Evolutionary conservation across 2,113 vertebrate genomes (phyloP).

Genomic region (Oxygymnocypris stewartii): DNA sequence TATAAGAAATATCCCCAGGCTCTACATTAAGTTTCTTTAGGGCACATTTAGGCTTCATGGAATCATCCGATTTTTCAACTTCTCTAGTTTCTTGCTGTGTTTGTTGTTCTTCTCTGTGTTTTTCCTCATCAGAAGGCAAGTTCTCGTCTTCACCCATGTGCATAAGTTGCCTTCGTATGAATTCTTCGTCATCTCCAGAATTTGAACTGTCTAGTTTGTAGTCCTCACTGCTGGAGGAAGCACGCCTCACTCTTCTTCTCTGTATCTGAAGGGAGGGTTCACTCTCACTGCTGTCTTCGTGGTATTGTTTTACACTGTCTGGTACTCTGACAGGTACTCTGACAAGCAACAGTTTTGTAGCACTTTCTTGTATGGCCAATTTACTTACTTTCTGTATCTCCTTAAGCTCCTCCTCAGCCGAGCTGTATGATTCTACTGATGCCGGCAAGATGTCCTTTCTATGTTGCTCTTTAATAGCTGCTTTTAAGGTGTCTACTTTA

Average conservation of each 20-base stretch:
- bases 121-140: slow-evolving; percentile 81
- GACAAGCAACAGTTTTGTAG: slow-evolving; percentile 64
- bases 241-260: slow-evolving; percentile 74
- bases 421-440: slow-evolving; percentile 71
- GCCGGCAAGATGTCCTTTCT: slow-evolving; percentile 75
- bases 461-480: slow-evolving; percentile 59
- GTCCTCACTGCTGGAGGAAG: slow-evolving; percentile 91
- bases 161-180: slow-evolving; percentile 89
- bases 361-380: slow-evolving; percentile 60
- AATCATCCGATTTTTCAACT: slow-evolving; percentile 67
- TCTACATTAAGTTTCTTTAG: slow-evolving; percentile 72
- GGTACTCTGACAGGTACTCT: slow-evolving; percentile 57
- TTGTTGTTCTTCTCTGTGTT: slow-evolving; percentile 72
- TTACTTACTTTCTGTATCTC: slow-evolving; percentile 66
- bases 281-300: slow-evolving; percentile 88
- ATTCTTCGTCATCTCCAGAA: slow-evolving; percentile 92
- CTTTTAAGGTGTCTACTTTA: slow-evolving; percentile 36
- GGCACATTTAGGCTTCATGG: slow-evolving; percentile 72
- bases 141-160: slow-evolving; percentile 90
- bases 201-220: slow-evolving; percentile 83
- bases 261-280: slow-evolving; percentile 84
- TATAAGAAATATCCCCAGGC: slow-evolving; percentile 78
- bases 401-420: slow-evolving; percentile 74
- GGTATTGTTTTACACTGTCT: slow-evolving; percentile 69
- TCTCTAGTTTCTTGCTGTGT: slow-evolving; percentile 71